Evolutionary conservation across 1,140 invertebrate species (phyloP), one percentile per base, ranked within the genome.

Genomic region (Drosophila nebulosa): DNA sequence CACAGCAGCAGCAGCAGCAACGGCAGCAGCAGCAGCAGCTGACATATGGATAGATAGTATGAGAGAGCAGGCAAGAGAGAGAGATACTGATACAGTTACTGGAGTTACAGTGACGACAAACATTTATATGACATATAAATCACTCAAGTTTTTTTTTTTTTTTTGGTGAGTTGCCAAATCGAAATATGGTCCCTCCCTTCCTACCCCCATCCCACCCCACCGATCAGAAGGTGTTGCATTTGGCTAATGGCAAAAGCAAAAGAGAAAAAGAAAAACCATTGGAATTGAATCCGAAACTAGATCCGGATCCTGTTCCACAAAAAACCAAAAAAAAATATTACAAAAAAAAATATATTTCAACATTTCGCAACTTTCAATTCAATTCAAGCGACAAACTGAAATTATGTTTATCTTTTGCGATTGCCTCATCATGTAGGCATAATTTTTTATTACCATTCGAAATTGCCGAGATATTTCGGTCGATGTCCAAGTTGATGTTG

Each of bases 81-180:
- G 42, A 55, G 52, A 30, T 32, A 32, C 16, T n/a, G 22, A 56
- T 32, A 56, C 24, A 56, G n/a, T 27, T 18, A 57, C 26, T n/a
- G 10, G 27, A 36, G 16, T 35, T 22, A 58, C 58, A 14, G 30
- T 36, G 39, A 46, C 39, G 39, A 46, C 39, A 46, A 46, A 46
- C 39, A 46, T 46, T 46, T 46, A 46, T 46, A 46, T 46, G 39
- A 46, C 57, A 56, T 51, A 67, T 83, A 76, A 78, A 84, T 84
- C 79, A 79, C 76, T 84, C 80, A 79, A 76, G 61, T 46, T 51
- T 24, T 39, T 32, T n/a, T n/a, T n/a, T n/a, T n/a, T n/a, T n/a
- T n/a, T n/a, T n/a, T n/a, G n/a, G 36, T 50, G 50, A 78, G 73
- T 85, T 79, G 80, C 57, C 77, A 67, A 85, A 86, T 85, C 80